Evolutionary conservation across 2,797 vertebrate genomes (phyloP), one percentile per base, ranked within the genome.

Genomic region (Pipistrellus kuhlii): DNA sequence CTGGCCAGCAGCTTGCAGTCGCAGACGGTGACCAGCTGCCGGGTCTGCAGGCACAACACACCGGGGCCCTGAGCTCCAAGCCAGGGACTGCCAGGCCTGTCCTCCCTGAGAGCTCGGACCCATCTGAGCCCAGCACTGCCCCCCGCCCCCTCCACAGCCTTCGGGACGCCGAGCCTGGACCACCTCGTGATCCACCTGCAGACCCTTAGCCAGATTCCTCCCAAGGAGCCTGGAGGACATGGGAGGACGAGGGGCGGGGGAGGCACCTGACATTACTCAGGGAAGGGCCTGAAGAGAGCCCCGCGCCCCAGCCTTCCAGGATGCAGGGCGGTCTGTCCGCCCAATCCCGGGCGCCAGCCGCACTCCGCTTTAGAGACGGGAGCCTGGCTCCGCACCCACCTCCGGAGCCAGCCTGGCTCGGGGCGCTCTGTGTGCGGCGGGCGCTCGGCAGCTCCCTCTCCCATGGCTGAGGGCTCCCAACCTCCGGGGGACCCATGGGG

Each of bases 1-100:
- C 98, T 99, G 59, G 99, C 99, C 97, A 99, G 98, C 84, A 99
- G 97, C 97, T 99, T 99, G 97, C 99, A 99, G 98, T 99, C 99
- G 30, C 99, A 99, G 35, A 99, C 99, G 0, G 98, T 99, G 95
- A 99, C 99, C 93, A 99, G 97, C 97, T 99, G 99, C 53, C 99
- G 98, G 4, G 99, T 99, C 99, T 99, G 97, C 73, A 68, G 69
- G 62, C 21, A 66, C 30, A 95, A 95, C 55, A 90, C 20, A 1
- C 0, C 44, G 46, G 14, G 27, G 25, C 21, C 18, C 57, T 94
- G 48, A 94, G 80, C 6, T 25, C 32, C 55, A 13, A 6, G 23
- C 21, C 8, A 13, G 10, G 25, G 73, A 13, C 44, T 51, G 23
- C 9, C 21, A 38, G 38, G 41, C 35, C 25, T 12, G 53, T 32